phyloP scores from a whole-genome alignment of 1,140 invertebrate genomes.

The Druon quercuslanigerum region DNA sequence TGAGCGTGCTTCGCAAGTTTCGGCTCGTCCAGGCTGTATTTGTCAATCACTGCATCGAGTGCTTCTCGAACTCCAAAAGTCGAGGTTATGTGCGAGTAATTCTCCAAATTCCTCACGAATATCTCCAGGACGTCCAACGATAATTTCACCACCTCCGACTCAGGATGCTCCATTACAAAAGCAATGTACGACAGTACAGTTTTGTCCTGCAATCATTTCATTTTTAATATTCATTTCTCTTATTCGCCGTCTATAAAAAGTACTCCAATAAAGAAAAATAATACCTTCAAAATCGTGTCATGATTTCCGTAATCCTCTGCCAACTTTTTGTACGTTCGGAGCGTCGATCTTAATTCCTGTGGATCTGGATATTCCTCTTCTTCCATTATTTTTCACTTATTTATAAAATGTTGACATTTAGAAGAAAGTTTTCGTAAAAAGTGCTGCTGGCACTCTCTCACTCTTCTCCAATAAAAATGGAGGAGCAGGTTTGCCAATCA shows the following conservation, averaged over 20 bases:
- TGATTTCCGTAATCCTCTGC: slow-evolving; percentile 70
- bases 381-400: slow-evolving; percentile 56
- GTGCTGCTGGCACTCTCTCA: too few relatives aligned
- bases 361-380: slow-evolving; percentile 67
- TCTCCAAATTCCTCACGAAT: slow-evolving; percentile 72
- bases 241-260: slow-evolving; percentile 10
- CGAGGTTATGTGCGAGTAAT: slow-evolving; percentile 73
- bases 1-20: slow-evolving; percentile 67
- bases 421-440: slow-evolving; percentile 9
- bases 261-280: slow-evolving; percentile 35
- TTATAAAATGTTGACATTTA: slow-evolving; percentile 60
- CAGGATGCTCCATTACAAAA: slow-evolving; percentile 70
- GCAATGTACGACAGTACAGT: slow-evolving; percentile 72
- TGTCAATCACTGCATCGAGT: slow-evolving; percentile 69
- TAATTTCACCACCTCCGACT: slow-evolving; percentile 65
- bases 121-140: slow-evolving; percentile 69
- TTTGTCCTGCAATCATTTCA: slow-evolving; percentile 65
- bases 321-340: slow-evolving; percentile 71
- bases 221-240: background rate
- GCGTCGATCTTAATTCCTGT: slow-evolving; percentile 65
- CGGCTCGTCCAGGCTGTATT: slow-evolving; percentile 65
- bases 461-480: too few relatives aligned
- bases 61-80: slow-evolving; percentile 73
- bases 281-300: slow-evolving; percentile 74
- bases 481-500: too few relatives aligned